Percentiles rank a stretch among this genome's conserved stretches.
Conservation (phyloP, 2,797 vertebrate genomes). For the Sciurus vulgaris region DNA sequence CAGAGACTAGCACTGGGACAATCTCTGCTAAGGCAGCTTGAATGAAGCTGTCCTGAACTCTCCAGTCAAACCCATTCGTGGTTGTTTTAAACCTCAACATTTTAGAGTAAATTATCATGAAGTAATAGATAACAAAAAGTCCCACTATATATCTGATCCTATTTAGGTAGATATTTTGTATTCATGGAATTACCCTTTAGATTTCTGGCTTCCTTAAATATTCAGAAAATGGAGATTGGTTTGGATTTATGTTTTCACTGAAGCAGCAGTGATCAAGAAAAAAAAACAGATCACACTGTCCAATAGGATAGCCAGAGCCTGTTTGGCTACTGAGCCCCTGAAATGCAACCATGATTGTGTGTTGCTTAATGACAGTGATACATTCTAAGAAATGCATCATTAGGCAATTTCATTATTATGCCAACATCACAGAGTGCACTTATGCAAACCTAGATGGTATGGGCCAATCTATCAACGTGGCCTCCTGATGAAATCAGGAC, state of each 20-base stretch:
- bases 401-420: not conserved
- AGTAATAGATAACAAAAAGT: not conserved
- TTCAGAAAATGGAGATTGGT: slow-evolving; percentile 13
- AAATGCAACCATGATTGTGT: too few relatives aligned
- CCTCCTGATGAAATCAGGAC: too few relatives aligned
- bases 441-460: not conserved
- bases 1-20: not conserved
- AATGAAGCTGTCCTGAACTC: not conserved
- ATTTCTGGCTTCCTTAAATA: not conserved
- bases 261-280: not conserved
- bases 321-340: not conserved
- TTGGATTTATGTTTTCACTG: not conserved
- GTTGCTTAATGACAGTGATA: not conserved
- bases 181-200: not conserved
- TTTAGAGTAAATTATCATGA: not conserved
- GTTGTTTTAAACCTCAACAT: not conserved
- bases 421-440: not conserved
- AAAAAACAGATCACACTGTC: not conserved
- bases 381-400: not conserved
- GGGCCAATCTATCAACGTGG: not conserved
- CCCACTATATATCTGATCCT: not conserved
- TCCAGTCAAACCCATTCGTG: not conserved
- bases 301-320: not conserved
- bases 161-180: not conserved
- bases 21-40: not conserved